Base-by-base conservation (phyloP, 2,113 vertebrate genomes). In the Junco hyemalis region DNA sequence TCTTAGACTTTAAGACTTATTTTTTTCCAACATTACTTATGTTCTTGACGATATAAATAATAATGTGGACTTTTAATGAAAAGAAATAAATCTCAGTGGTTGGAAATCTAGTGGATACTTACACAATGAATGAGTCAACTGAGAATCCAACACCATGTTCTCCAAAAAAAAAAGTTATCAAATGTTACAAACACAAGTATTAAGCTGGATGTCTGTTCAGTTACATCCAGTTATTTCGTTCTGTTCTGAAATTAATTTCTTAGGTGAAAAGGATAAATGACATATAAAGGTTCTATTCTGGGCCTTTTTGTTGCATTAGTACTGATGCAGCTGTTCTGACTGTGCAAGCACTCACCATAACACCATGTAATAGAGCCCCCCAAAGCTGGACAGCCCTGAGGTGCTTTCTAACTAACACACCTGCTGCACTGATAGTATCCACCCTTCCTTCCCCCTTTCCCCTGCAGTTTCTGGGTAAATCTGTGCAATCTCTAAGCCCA, bases 1-100 rank as follows among this genome's bases (percentile, higher is more conserved):
- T 96, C 89, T 74, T 94, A 81, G 66, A 47, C 31, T 93, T 90
- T 73, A 92, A 65, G 91, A 68, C 76, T 85, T 96, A 33, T 95
- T 50, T 38, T 96, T 96, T 95, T 60, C 81, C 81, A 96, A 74
- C 35, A 65, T 93, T 80, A 57, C 61, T 90, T 84, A 83, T 87
- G 57, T 86, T 70, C 61, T 86, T 94, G 57, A 96, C 57, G 42
- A 53, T 82, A 78, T 56, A 86, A 96, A 96, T 68, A 87, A 26
- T 71, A 59, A 78, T 66, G 65, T 83, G 82, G 48, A 38, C 70
- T 95, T 95, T 66, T 72, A 91, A 82, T 94, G 56, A 91, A 94
- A 86, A 93, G 50, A 65, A 81, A 96, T 94, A 96, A 95, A 91
- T 89, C 72, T 88, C 38, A 66, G 48, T 79, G 36, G 26, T 28